These are phyloP conservation scores for Solenodon paradoxus DNA, from an alignment of 2,113 vertebrate genomes.

Conservation along the genomic window DNA sequence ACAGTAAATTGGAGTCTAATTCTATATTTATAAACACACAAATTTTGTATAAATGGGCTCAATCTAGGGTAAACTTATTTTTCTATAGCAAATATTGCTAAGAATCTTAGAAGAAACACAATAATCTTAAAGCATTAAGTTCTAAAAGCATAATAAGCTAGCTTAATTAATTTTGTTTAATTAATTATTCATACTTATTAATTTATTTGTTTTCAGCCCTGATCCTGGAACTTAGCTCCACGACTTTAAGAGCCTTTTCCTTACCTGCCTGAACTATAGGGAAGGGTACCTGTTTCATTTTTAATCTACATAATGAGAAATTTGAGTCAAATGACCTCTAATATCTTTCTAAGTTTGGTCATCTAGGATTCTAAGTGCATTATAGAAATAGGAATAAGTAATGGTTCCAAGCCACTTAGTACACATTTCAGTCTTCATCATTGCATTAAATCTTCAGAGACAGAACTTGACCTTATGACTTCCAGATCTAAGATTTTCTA, in stretches of 20 bases:
- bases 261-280: no score
- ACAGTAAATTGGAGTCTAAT: neutral
- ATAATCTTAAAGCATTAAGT: neutral
- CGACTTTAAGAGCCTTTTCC: no score
- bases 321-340: neutral
- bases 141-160: neutral
- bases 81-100: neutral
- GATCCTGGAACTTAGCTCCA: no score
- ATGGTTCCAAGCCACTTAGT: constrained; percentile 5
- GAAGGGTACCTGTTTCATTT: constrained; percentile 30
- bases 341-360: constrained; percentile 19
- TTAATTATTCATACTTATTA: no score
- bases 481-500: constrained; percentile 6
- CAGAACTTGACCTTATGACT: constrained; percentile 22
- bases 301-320: constrained; percentile 29
- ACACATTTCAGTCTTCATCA: constrained; percentile 1
- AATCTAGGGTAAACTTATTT: neutral
- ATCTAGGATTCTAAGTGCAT: constrained; percentile 25
- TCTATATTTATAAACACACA: neutral
- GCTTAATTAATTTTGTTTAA: no score
- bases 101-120: neutral
- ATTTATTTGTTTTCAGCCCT: no score
- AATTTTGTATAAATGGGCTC: neutral
- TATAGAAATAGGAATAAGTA: constrained; percentile 34
- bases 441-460: constrained; percentile 37